Base-by-base conservation (phyloP, 2,797 vertebrate genomes). In the Rhynchonycteris naso region DNA sequence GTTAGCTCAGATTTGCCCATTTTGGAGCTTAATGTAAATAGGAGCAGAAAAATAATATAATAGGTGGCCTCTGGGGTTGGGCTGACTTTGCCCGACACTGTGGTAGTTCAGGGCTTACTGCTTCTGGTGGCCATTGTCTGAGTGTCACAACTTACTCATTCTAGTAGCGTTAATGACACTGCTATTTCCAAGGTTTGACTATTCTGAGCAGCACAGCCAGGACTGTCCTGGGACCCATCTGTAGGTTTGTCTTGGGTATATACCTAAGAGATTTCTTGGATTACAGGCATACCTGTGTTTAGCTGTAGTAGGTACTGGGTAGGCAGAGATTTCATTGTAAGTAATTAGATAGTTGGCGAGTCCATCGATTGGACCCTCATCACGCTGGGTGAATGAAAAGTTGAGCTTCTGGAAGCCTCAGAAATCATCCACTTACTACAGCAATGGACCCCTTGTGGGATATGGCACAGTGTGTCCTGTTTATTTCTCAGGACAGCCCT, bases 51-150 rank as follows among this genome's bases (percentile, higher is more conserved):
- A 16, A 19, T 28, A 2, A 1, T 6, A 3, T 7, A 3, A 1
- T 5, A 56, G 59, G 1, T 7, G 0, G 28, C 14, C 22, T 21
- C 4, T 28, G 71, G n/a, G 2, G 4, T 10, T 58, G 35, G 10
- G 4, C 28, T n/a, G 1, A 1, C 22, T 2, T 15, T 24, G 54
- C 35, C 10, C 18, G 18, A 1, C 26, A 0, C 7, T 0, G 13
- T 90, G 0, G 61, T 7, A 3, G 47, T 9, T 15, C 19, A 2
- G 0, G n/a, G 52, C 56, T 26, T n/a, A 0, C 3, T 8, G 50
- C 74, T 14, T 50, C 72, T 14, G 12, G 58, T 4, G 21, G 43
- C 63, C 13, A 0, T 7, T 0, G 7, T 56, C 15, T 1, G 13
- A 24, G 10, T 6, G 7, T 15, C 28, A 3, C 19, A 54, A 13